These are phyloP conservation scores for Argyra leucocephala DNA, from an alignment of 2,888 invertebrate species.

Conservation along the genomic window DNA sequence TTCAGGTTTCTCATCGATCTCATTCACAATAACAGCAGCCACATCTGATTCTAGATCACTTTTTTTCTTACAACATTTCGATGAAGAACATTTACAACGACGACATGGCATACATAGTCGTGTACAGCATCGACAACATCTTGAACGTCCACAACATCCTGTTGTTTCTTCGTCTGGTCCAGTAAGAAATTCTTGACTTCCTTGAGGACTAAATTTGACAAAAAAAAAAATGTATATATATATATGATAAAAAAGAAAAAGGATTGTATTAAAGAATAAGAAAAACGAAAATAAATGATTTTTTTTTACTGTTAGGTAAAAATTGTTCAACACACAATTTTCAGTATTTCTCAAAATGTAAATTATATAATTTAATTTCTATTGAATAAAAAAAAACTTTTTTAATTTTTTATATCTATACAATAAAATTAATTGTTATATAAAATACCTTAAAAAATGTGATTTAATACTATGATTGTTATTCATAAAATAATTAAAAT, in stretches of 20 bases:
- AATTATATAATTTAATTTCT: too few species aligned
- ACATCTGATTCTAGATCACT: constrained; percentile 25
- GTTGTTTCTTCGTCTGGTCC: constrained; percentile 18
- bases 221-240: constrained; percentile 13
- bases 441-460: background rate
- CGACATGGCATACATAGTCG: constrained; percentile 41
- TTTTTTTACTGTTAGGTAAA: background rate
- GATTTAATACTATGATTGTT: background rate
- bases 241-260: constrained; percentile 13
- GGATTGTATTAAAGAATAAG: constrained; percentile 13
- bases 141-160: constrained; percentile 36
- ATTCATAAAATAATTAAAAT: background rate
- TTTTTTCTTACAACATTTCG: constrained; percentile 35
- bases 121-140: constrained; percentile 26
- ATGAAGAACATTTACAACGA: constrained; percentile 32
- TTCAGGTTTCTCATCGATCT: constrained; percentile 33
- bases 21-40: constrained; percentile 33
- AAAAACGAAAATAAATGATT: background rate
- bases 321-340: too few species aligned
- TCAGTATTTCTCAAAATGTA: too few species aligned
- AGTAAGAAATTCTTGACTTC: constrained; percentile 39
- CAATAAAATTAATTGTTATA: background rate
- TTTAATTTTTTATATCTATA: background rate
- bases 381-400: background rate
- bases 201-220: constrained; percentile 20